These are phyloP conservation scores for Magallana nippona DNA, from an alignment of 2,888 invertebrate genomes.

Conservation along the genomic window DNA sequence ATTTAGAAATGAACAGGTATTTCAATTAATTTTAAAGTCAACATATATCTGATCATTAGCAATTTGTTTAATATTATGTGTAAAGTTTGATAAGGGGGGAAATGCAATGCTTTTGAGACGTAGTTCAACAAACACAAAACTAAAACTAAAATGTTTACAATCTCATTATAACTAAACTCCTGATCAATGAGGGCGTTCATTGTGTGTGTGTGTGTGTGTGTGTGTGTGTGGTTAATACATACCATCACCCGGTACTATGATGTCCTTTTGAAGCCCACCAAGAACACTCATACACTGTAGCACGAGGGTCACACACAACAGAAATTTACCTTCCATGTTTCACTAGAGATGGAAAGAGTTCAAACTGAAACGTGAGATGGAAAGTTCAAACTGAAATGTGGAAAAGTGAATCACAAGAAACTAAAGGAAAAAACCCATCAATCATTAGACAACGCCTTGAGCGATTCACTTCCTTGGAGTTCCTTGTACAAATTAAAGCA, in stretches of 20 bases:
- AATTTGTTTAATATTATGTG: no score
- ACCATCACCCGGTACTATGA: conserved; percentile 32
- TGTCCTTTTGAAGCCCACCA: conserved; percentile 7
- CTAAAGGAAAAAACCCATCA: not conserved
- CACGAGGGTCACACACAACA: not conserved
- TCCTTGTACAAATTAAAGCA: conserved; percentile 1
- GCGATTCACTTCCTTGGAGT: not conserved
- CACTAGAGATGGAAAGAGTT: not conserved
- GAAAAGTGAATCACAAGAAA: conserved; percentile 2
- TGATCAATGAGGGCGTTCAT: no score
- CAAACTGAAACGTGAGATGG: no score
- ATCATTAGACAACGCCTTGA: conserved; percentile 11
- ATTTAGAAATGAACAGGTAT: no score
- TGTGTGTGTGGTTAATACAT: not conserved
- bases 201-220: no score
- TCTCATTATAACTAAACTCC: no score
- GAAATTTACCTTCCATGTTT: not conserved
- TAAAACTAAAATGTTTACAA: no score
- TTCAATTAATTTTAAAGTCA: no score
- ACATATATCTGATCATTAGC: no score
- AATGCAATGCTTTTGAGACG: no score
- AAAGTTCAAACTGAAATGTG: conserved; percentile 26
- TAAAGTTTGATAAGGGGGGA: no score
- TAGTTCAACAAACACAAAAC: no score
- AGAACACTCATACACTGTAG: conserved; percentile 1